A percentile compares a stretch with the other conserved stretches of the same genome.
Conservation (phyloP, 2,888 invertebrate genomes). For the Ophion ellenae region DNA sequence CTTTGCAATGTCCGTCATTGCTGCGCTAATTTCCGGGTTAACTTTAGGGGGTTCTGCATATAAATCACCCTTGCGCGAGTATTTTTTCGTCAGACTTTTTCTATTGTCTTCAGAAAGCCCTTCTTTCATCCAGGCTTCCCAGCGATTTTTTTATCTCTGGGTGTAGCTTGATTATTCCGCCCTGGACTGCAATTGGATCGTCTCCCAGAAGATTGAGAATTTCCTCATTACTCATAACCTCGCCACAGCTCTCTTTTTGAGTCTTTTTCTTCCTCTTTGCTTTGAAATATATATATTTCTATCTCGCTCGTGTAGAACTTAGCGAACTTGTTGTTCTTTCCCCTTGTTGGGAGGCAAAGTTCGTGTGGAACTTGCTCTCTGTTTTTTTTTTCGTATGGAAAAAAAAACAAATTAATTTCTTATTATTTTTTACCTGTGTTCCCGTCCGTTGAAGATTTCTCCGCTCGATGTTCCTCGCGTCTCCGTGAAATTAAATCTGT, state of each 20-base stretch:
- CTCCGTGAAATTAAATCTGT: not conserved
- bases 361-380: no score
- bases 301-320: constrained; percentile 36
- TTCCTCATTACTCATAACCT: constrained; percentile 11
- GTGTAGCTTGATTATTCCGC: constrained; percentile 45
- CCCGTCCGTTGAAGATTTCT: not conserved
- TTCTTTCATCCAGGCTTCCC: constrained; percentile 74
- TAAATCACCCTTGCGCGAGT: constrained; percentile 49
- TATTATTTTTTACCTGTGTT: constrained; percentile 7
- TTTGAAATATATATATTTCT: not conserved
- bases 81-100: constrained; percentile 52
- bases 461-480: not conserved
- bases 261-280: no score
- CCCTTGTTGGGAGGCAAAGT: constrained; percentile 15
- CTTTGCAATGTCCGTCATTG: constrained; percentile 50
- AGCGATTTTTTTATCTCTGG: constrained; percentile 68
- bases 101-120: constrained; percentile 69
- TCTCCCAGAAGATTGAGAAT: constrained; percentile 50
- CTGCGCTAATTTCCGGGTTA: constrained; percentile 51
- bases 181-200: constrained; percentile 50
- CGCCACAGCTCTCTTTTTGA: no score
- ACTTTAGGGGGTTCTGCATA: constrained; percentile 56
- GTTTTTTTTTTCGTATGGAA: not conserved
- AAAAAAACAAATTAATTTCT: not conserved
- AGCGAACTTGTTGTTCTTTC: constrained; percentile 36